phyloP scores from a whole-genome alignment of 2,113 vertebrate species.

The Willisornis vidua region DNA sequence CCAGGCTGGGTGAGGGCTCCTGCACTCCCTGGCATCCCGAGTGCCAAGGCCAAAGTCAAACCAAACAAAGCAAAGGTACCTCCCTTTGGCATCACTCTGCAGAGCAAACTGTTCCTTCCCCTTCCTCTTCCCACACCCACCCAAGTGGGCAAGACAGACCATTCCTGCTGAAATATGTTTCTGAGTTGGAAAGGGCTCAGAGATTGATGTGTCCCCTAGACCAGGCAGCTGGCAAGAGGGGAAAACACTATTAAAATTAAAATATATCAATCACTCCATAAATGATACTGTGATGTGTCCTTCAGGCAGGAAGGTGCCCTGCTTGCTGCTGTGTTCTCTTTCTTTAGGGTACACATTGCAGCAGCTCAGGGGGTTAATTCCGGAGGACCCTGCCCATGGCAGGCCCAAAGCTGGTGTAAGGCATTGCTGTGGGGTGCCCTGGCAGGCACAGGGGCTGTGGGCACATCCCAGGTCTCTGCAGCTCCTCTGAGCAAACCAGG shows the following conservation, averaged over 20 bases:
- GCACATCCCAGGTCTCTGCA: background rate
- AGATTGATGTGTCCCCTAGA: background rate
- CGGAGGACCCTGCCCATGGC: background rate
- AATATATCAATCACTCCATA: background rate
- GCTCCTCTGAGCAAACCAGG: background rate
- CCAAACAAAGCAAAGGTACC: accelerated
- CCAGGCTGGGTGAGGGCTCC: background rate
- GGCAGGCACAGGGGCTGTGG: background rate
- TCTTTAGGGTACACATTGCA: accelerated
- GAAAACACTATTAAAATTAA: background rate
- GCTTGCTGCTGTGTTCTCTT: accelerated
- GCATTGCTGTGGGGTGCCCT: accelerated
- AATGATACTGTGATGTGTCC: background rate
- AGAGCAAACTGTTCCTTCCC: background rate
- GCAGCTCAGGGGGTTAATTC: background rate
- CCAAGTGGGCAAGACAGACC: background rate
- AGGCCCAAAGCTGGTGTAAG: background rate
- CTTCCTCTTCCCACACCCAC: background rate
- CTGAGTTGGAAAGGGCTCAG: background rate
- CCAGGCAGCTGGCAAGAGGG: background rate
- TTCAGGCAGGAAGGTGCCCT: background rate
- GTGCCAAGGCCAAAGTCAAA: background rate
- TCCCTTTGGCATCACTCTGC: background rate
- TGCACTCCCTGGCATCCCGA: background rate
- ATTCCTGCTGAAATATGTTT: background rate